Percentiles rank a stretch among this genome's conserved stretches.
Evolutionary conservation across 2,797 vertebrate species (phyloP).

Genomic region (Peromyscus eremicus): DNA sequence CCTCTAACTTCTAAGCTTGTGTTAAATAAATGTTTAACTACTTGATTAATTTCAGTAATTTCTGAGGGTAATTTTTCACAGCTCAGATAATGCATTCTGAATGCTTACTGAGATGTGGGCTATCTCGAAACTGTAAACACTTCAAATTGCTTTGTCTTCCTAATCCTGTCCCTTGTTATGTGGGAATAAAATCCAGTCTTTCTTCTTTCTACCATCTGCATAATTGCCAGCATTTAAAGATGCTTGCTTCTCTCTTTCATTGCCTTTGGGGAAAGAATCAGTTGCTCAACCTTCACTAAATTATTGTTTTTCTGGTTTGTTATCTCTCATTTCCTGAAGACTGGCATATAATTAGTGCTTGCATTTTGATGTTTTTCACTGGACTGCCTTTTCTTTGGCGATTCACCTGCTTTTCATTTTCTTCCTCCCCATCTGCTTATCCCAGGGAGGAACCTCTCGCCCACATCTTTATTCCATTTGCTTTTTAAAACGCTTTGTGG

Average conservation of each 20-base stretch:
- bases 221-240: constrained; percentile 57
- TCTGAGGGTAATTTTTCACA: constrained; percentile 78
- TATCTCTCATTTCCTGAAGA: constrained; percentile 41
- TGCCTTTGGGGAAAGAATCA: constrained; percentile 52
- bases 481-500: constrained; percentile 34
- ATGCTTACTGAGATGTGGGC: not conserved
- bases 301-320: constrained; percentile 63
- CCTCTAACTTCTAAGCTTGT: constrained; percentile 69
- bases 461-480: constrained; percentile 66
- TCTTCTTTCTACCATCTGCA: constrained; percentile 51
- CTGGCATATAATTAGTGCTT: constrained; percentile 41
- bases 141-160: not conserved
- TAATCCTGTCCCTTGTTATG: not conserved
- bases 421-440: constrained; percentile 44
- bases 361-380: constrained; percentile 12
- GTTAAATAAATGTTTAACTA: constrained; percentile 88
- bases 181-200: not conserved
- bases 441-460: not conserved
- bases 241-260: not conserved
- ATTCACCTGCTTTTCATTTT: constrained; percentile 68
- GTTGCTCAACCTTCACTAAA: constrained; percentile 60
- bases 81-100: constrained; percentile 46
- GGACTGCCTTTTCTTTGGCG: not conserved
- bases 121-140: not conserved
- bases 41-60: constrained; percentile 77